Evolutionary conservation across 2,888 invertebrate genomes (phyloP).

Genomic region (Tolmerus cingulatus): DNA sequence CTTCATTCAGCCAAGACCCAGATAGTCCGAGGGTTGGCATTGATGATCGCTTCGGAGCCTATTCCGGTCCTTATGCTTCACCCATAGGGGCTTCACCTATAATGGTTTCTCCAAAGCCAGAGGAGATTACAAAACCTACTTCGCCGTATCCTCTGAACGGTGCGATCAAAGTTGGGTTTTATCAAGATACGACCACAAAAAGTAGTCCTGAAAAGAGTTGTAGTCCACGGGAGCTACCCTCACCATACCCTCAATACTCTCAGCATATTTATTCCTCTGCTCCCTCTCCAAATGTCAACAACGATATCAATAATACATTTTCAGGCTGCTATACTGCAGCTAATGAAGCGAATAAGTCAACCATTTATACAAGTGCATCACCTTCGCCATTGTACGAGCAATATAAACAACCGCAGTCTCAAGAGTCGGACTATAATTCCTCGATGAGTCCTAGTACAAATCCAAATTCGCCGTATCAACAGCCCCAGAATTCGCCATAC

Average conservation of each 20-base stretch:
- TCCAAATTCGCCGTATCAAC: slow-evolving; percentile 67
- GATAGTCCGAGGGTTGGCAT: slow-evolving; percentile 75
- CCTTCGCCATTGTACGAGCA: slow-evolving; percentile 67
- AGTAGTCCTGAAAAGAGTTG: slow-evolving; percentile 86
- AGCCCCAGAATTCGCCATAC: slow-evolving; percentile 63
- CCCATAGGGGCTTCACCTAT: slow-evolving; percentile 77
- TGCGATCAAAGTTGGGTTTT: slow-evolving; percentile 85
- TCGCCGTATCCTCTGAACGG: slow-evolving; percentile 78
- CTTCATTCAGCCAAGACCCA: slow-evolving; percentile 79
- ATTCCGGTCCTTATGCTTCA: slow-evolving; percentile 77
- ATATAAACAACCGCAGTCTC: slow-evolving; percentile 65
- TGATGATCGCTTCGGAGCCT: slow-evolving; percentile 68
- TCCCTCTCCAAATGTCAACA: slow-evolving; percentile 66
- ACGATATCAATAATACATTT: slow-evolving; percentile 61
- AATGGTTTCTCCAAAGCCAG: slow-evolving; percentile 77
- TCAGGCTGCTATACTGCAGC: slow-evolving; percentile 61
- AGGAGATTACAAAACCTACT: slow-evolving; percentile 72
- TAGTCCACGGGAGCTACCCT: slow-evolving; percentile 77
- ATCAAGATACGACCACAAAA: slow-evolving; percentile 86
- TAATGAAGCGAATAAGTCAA: slow-evolving; percentile 59
- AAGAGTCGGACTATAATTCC: slow-evolving; percentile 67
- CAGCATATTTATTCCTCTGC: slow-evolving; percentile 70
- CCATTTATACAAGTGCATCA: slow-evolving; percentile 47
- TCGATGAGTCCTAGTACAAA: slow-evolving; percentile 67
- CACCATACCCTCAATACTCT: slow-evolving; percentile 68